Base-by-base conservation (phyloP, 1,140 invertebrate species). In the Aphidius gifuensis region DNA sequence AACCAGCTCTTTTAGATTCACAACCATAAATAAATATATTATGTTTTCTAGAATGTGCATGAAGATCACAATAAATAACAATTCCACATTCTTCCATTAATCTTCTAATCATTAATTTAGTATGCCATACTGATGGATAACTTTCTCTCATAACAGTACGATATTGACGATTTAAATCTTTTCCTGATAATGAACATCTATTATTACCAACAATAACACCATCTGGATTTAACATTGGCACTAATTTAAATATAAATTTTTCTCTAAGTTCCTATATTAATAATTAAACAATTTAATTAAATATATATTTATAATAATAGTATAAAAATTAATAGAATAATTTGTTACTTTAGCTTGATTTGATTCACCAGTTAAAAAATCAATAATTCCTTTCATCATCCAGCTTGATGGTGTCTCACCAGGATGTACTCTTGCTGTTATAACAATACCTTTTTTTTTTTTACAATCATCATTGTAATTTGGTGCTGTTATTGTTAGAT, bases 11-110 rank as follows among this genome's bases (percentile, higher is more conserved):
- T 70, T 90, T 86, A 79, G 90, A 94, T 82, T 97, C 93, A 83
- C 95, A 98, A 66, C 96, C 96, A 78, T 97, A 98, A 67, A 97
- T 89, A 76, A 98, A 98, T 69, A 97, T 88, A 79, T 98, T 98
- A 77, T 96, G 92, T 75, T 91, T 91, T 60, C 94, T 83, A 5
- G 94, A 97, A 82, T 98, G 96, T 46, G 94, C 94, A 79, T 98
- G 96, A 67, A 97, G 86, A 83, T 98, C 96, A 77, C 96, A 95
- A 74, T 93, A 97, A 82, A 97, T 89, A 62, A 92, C 88, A 32
- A 96, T 92, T 53, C 93, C 93, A 75, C 92, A 92, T 81, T 97
- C 94, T 75, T 95, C 92, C 74, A 94, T 87, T 70, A 94, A 82
- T 80, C 92, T 88, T 75, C 90, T 84, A 65, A 94, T 88, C 88